phyloP scores from a whole-genome alignment of 2,113 vertebrate species.

The Pelecanus crispus region DNA sequence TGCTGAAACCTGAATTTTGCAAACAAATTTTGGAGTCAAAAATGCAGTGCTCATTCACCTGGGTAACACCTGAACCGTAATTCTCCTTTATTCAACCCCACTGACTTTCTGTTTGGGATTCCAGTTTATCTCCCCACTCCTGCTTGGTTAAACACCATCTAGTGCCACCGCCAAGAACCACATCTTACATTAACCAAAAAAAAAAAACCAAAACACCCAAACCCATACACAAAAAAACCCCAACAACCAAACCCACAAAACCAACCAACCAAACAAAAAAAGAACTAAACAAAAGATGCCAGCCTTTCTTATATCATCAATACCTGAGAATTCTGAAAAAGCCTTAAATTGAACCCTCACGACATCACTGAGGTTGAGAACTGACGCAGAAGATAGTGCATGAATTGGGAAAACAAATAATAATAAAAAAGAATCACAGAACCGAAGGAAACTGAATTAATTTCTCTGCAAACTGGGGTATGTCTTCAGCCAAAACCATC shows the following conservation, averaged over 20 bases:
- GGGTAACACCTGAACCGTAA: neutral
- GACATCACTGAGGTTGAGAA: neutral
- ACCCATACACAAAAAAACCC: no score
- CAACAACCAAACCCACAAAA: no score
- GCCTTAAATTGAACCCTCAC: neutral
- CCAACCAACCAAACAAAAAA: no score
- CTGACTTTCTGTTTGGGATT: neutral
- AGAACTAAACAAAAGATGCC: fast-evolving
- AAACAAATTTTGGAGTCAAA: neutral
- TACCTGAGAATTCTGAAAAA: neutral
- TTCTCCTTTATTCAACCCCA: neutral
- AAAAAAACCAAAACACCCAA: no score
- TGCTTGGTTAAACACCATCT: neutral
- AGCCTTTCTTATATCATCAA: neutral
- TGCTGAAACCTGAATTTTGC: neutral
- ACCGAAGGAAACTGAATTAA: neutral
- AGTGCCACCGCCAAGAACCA: neutral
- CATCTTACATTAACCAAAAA: neutral
- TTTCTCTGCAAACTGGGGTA: neutral
- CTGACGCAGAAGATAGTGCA: neutral
- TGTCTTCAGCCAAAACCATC: neutral
- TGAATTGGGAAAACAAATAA: neutral
- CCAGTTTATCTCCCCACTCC: neutral
- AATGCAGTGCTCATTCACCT: neutral
- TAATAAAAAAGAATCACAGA: no score